Evolutionary conservation across 2,888 invertebrate genomes (phyloP).

Genomic region (Dolichomitus sp.): DNA sequence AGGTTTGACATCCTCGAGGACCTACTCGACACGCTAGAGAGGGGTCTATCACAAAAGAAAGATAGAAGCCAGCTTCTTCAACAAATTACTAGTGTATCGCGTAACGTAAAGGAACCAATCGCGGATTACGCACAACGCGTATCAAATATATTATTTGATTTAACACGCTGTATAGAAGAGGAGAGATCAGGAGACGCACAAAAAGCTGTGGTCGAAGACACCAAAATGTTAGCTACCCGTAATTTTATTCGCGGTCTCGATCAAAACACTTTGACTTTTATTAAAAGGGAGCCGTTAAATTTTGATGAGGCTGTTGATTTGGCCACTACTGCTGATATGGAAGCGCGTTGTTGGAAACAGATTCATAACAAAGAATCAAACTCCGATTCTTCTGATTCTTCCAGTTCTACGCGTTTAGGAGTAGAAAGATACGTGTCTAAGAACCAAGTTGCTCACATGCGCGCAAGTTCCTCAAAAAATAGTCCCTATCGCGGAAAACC

Average conservation of each 20-base stretch:
- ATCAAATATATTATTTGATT: background rate
- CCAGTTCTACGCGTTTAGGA: background rate
- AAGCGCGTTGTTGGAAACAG: background rate
- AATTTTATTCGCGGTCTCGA: constrained; percentile 4
- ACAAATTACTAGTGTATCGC: background rate
- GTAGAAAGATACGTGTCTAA: background rate
- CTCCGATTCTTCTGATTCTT: background rate
- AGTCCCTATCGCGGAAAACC: background rate
- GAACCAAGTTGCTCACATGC: too few relatives aligned
- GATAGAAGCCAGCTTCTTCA: background rate
- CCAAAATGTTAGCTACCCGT: background rate
- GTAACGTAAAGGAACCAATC: background rate
- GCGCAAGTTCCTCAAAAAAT: too few relatives aligned
- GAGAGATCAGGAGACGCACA: background rate
- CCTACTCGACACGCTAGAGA: background rate
- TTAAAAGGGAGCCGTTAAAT: background rate
- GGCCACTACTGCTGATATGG: background rate
- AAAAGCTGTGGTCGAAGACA: background rate
- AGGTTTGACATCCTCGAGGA: constrained; percentile 8
- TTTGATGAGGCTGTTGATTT: constrained; percentile 3
- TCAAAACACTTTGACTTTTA: background rate
- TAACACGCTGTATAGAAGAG: background rate
- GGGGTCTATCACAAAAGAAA: background rate
- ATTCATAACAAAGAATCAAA: background rate
- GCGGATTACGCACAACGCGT: background rate